Evolutionary conservation across 2,888 invertebrate species (phyloP).

Genomic region (Pinctada fucata): DNA sequence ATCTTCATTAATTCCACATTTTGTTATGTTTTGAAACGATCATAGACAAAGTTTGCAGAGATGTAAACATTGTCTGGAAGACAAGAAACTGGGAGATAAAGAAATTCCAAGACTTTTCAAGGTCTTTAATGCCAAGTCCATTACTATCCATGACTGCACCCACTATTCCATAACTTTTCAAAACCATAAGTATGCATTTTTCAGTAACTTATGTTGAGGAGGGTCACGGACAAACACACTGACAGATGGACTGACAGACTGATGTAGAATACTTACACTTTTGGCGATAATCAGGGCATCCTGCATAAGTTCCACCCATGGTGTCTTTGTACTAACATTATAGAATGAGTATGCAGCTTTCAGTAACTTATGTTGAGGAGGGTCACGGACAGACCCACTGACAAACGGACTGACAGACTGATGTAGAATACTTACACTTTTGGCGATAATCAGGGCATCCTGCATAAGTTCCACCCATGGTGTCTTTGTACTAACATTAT

Average conservation of each 20-base stretch:
- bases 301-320: slow-evolving; percentile 94
- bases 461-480: slow-evolving; percentile 95
- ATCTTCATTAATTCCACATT: no score
- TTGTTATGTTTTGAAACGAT: no score
- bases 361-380: slow-evolving; percentile 92
- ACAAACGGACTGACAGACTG: no score
- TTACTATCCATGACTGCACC: no score
- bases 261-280: slow-evolving; percentile 80
- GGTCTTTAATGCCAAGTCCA: no score
- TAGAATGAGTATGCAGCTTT: slow-evolving; percentile 99
- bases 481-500: slow-evolving; percentile 93
- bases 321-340: slow-evolving; percentile 92
- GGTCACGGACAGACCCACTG: slow-evolving; percentile 78
- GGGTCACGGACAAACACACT: slow-evolving; percentile 80
- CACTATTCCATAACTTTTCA: no score
- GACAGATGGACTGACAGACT: no score
- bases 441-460: slow-evolving; percentile 96
- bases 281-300: slow-evolving; percentile 97
- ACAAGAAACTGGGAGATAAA: no score
- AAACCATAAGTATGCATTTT: slow-evolving; percentile 94
- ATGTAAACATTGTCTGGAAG: no score
- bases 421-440: slow-evolving; percentile 81
- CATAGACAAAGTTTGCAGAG: no score
- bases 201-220: slow-evolving; percentile 91
- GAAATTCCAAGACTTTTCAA: no score